These are phyloP conservation scores for Glandiceps talaboti DNA, from an alignment of 53 echinoderm and acorn worm genomes.

Conservation along the genomic window DNA sequence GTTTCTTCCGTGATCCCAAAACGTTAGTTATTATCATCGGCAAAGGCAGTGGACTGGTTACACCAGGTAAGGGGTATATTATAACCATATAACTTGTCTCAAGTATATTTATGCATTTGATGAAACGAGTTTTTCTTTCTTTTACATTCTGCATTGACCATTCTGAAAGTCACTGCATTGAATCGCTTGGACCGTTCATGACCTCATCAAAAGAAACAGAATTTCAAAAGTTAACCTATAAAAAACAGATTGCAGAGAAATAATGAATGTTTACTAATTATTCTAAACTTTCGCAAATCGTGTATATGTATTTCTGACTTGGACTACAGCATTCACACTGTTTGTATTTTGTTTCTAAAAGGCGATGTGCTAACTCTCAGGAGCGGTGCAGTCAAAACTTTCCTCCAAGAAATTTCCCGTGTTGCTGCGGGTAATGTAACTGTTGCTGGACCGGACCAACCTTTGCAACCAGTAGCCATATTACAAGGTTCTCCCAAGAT, in stretches of 20 bases:
- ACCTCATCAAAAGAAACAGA: conserved; percentile 7
- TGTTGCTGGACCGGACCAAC: conserved; percentile 26
- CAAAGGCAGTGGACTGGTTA: conserved; percentile 23
- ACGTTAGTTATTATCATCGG: conserved; percentile 32
- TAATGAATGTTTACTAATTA: too few relatives aligned
- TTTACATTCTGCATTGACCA: not conserved
- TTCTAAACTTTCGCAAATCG: too few relatives aligned
- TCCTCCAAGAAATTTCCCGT: conserved; percentile 36
- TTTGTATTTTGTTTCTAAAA: too few relatives aligned
- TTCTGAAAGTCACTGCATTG: not conserved
- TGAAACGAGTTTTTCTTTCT: not conserved
- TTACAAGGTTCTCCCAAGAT: conserved; percentile 32
- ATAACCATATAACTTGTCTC: too few relatives aligned
- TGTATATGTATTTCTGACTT: too few relatives aligned
- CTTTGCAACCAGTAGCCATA: conserved; percentile 21
- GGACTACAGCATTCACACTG: too few relatives aligned
- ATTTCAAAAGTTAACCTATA: too few relatives aligned
- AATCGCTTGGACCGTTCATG: too few relatives aligned
- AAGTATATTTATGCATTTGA: too few relatives aligned
- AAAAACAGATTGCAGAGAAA: too few relatives aligned
- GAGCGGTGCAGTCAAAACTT: conserved; percentile 14
- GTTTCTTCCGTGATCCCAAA: conserved; percentile 25
- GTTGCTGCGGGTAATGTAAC: conserved; percentile 20
- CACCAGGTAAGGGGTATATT: conserved; percentile 46
- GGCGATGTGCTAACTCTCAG: conserved; percentile 42